phyloP scores from a whole-genome alignment of 2,113 vertebrate species.

The Perca flavescens region DNA sequence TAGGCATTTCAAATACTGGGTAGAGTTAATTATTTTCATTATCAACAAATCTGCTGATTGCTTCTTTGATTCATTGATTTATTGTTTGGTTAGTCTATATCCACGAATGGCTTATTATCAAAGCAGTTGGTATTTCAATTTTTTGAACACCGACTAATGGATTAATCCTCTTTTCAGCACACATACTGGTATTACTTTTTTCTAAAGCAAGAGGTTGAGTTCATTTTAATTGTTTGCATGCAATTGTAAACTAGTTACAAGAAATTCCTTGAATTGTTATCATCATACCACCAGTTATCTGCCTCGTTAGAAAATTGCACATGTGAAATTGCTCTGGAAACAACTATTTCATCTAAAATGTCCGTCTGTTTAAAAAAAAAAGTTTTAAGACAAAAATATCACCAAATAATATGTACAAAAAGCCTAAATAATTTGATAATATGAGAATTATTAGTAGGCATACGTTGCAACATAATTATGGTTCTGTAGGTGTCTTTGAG shows the following conservation, averaged over 20 bases:
- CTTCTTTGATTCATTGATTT: neutral
- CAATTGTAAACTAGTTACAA: neutral
- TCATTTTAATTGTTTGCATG: neutral
- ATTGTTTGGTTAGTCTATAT: neutral
- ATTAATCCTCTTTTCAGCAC: neutral
- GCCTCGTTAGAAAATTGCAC: neutral
- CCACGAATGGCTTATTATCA: neutral
- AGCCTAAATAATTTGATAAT: neutral
- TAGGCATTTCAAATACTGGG: neutral
- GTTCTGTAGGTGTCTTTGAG: neutral
- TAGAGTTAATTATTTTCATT: neutral
- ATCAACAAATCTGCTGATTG: neutral
- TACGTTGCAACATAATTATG: neutral
- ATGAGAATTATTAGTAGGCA: neutral
- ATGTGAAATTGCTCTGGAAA: neutral
- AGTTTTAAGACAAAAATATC: neutral
- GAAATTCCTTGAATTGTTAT: neutral
- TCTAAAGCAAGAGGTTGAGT: no score
- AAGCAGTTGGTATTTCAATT: neutral
- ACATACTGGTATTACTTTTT: neutral
- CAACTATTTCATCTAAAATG: neutral
- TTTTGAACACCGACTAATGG: neutral
- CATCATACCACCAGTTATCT: neutral
- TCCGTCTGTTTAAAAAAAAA: neutral
- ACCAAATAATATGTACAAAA: neutral